Evolutionary conservation across 2,797 vertebrate species (phyloP).

Genomic region (Triplophysa bombifrons): DNA sequence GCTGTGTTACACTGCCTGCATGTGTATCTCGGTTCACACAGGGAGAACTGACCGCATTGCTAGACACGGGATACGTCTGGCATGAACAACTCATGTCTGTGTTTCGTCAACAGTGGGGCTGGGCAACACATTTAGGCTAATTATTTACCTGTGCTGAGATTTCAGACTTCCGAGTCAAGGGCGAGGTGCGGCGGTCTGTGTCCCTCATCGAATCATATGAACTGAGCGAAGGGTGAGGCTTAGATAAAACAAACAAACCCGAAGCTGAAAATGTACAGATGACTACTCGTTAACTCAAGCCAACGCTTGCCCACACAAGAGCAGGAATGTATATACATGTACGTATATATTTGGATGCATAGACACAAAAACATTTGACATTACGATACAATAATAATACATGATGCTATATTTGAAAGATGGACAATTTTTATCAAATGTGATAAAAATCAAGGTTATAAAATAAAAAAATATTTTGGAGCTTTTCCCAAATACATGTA

Average conservation of each 20-base stretch:
- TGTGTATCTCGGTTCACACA: not conserved
- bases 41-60: constrained; percentile 14
- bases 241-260: constrained; percentile 47
- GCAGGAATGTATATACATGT: too few relatives aligned
- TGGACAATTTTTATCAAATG: too few relatives aligned
- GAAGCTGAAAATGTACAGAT: constrained; percentile 2
- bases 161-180: constrained; percentile 42
- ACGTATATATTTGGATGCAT: not conserved
- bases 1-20: constrained; percentile 24
- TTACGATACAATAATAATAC: too few relatives aligned
- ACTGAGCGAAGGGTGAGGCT: constrained; percentile 37
- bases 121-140: constrained; percentile 31
- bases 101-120: constrained; percentile 22
- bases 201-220: constrained; percentile 22
- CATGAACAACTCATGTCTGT: constrained; percentile 17
- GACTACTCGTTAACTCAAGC: constrained; percentile 16
- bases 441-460: too few relatives aligned
- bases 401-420: too few relatives aligned
- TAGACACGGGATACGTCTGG: constrained; percentile 35
- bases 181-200: constrained; percentile 28
- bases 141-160: constrained; percentile 55
- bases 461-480: too few relatives aligned
- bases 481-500: too few relatives aligned
- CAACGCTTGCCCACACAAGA: constrained; percentile 1
- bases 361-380: not conserved